These are phyloP conservation scores for Acropora tenuis DNA, from an alignment of 64 coral and sea anemone species.

Conservation along the genomic window DNA sequence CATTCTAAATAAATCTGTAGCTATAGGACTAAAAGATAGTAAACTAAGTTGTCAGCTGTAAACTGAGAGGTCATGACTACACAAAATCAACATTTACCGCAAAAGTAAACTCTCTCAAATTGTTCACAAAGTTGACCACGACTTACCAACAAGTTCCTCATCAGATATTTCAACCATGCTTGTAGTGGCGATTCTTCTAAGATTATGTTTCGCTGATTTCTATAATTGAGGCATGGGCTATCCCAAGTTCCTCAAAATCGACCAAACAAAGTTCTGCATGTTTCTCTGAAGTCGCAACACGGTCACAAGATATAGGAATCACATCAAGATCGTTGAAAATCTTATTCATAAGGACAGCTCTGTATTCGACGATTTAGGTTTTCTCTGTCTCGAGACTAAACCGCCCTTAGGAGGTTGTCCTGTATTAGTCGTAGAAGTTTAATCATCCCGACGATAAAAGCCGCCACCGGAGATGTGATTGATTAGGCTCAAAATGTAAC, in stretches of 20 bases:
- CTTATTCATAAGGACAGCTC: too few relatives aligned
- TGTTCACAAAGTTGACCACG: not conserved
- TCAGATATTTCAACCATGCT: constrained; percentile 5
- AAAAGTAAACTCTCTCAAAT: not conserved
- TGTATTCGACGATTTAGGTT: too few relatives aligned
- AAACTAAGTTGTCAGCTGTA: not conserved
- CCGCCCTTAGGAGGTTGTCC: too few relatives aligned
- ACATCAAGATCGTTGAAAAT: too few relatives aligned
- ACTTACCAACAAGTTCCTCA: constrained; percentile 21
- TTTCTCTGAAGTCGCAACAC: not conserved
- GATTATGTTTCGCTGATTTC: too few relatives aligned
- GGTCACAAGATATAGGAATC: not conserved
- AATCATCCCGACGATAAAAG: not conserved
- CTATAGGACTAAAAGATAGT: not conserved
- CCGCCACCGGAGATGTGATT: not conserved
- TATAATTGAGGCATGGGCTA: too few relatives aligned
- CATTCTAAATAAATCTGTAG: not conserved
- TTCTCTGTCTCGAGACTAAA: too few relatives aligned
- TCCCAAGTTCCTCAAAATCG: too few relatives aligned
- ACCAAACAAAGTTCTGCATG: too few relatives aligned
- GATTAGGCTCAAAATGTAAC: not conserved
- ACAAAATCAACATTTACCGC: not conserved
- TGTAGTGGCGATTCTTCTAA: not conserved
- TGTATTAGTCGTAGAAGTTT: not conserved
- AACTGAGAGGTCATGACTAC: not conserved